Evolutionary conservation across 2,113 vertebrate species (phyloP).

Genomic region (Lethenteron camtschaticum): DNA sequence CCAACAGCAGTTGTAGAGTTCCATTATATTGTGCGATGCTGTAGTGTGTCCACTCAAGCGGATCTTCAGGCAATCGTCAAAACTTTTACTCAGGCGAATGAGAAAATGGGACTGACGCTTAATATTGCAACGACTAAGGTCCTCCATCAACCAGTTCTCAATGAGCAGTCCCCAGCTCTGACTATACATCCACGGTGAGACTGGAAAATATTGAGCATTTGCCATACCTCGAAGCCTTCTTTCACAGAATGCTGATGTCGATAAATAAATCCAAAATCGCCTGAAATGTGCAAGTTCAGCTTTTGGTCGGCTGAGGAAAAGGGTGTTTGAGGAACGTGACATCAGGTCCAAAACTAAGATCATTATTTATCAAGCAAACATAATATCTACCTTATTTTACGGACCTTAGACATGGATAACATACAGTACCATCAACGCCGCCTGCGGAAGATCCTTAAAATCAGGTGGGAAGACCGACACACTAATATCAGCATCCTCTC

Average conservation of each 20-base stretch:
- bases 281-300: slow-evolving; percentile 5
- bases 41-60: neutral
- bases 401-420: neutral
- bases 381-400: neutral
- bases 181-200: neutral
- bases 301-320: neutral
- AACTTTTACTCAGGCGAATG: neutral
- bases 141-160: neutral
- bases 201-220: neutral
- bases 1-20: neutral
- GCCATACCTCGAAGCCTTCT: neutral
- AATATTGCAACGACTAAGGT: neutral
- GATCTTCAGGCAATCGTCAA: slow-evolving; percentile 3
- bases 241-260: neutral
- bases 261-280: slow-evolving; percentile 3
- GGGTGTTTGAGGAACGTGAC: slow-evolving; percentile 1
- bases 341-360: neutral
- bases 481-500: neutral
- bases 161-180: slow-evolving; percentile 4
- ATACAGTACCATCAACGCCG: neutral
- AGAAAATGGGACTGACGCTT: slow-evolving; percentile 1
- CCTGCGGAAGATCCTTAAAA: neutral
- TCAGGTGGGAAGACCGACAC: neutral
- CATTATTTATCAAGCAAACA: neutral
- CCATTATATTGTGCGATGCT: neutral